Evolutionary conservation across 2,888 invertebrate genomes (phyloP).

Genomic region (Norana najaformis): DNA sequence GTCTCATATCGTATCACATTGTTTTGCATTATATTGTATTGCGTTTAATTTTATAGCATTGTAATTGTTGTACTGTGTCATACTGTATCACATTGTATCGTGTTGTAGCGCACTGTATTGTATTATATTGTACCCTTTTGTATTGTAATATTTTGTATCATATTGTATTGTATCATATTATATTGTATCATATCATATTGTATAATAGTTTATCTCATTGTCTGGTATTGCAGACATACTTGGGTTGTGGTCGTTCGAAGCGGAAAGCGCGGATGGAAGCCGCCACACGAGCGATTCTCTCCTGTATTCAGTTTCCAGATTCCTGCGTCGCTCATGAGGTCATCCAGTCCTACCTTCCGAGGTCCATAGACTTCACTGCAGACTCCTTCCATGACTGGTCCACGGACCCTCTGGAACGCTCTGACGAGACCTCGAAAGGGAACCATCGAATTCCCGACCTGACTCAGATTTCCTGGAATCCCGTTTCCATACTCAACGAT

Average conservation of each 20-base stretch:
- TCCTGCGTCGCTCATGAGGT: background rate
- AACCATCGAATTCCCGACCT: background rate
- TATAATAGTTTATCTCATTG: too few relatives aligned
- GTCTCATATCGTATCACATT: too few relatives aligned
- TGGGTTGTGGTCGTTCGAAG: conserved; percentile 23
- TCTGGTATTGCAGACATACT: conserved; percentile 16
- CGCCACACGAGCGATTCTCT: conserved; percentile 8
- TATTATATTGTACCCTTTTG: too few relatives aligned
- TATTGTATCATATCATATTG: too few relatives aligned
- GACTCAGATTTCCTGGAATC: conserved; percentile 26
- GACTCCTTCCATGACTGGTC: background rate
- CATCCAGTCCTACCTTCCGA: background rate
- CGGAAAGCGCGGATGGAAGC: conserved; percentile 16
- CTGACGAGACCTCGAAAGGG: background rate
- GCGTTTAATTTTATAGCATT: too few relatives aligned
- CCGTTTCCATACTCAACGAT: conserved; percentile 33
- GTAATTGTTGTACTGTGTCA: too few relatives aligned
- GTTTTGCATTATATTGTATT: too few relatives aligned
- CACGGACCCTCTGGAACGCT: background rate
- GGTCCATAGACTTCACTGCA: background rate
- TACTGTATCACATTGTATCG: too few relatives aligned
- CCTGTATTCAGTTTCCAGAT: background rate
- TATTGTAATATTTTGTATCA: too few relatives aligned
- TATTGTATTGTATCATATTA: too few relatives aligned
- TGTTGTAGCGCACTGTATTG: too few relatives aligned